Evolutionary conservation across 2,113 vertebrate genomes (phyloP).

Genomic region (Cyphomyrus plagiostoma): DNA sequence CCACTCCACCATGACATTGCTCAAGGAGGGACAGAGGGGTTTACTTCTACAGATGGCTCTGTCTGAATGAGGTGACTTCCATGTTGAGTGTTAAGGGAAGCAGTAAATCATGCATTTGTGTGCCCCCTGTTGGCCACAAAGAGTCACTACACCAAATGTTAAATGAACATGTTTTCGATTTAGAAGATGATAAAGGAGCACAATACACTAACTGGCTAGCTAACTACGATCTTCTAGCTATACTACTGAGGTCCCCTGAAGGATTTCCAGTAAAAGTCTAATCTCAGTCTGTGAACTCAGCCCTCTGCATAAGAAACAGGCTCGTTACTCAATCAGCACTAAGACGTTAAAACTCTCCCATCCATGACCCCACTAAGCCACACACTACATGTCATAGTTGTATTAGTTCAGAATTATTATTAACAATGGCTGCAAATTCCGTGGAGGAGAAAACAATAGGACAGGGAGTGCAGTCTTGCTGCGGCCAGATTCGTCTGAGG

Average conservation of each 20-base stretch:
- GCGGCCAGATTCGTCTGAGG: background rate
- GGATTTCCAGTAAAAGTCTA: background rate
- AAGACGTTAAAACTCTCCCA: background rate
- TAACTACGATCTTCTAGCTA: background rate
- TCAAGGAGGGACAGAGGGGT: conserved; percentile 3
- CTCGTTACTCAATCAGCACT: background rate
- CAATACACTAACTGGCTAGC: background rate
- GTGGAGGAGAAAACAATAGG: background rate
- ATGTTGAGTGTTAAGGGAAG: background rate
- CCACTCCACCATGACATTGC: background rate
- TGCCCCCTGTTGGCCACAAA: background rate
- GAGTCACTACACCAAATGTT: background rate
- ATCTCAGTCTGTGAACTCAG: background rate
- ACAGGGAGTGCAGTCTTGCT: background rate
- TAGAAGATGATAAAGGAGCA: background rate
- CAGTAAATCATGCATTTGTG: background rate
- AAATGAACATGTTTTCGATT: background rate
- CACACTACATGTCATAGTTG: background rate
- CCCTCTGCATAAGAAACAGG: background rate
- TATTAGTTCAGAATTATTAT: background rate
- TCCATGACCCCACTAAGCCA: background rate
- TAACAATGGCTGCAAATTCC: background rate
- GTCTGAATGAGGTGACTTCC: background rate
- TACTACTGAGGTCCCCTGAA: background rate
- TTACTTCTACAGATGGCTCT: conserved; percentile 14